Evolutionary conservation across 2,113 vertebrate species (phyloP).

Genomic region (Acrocephalus kingi): DNA sequence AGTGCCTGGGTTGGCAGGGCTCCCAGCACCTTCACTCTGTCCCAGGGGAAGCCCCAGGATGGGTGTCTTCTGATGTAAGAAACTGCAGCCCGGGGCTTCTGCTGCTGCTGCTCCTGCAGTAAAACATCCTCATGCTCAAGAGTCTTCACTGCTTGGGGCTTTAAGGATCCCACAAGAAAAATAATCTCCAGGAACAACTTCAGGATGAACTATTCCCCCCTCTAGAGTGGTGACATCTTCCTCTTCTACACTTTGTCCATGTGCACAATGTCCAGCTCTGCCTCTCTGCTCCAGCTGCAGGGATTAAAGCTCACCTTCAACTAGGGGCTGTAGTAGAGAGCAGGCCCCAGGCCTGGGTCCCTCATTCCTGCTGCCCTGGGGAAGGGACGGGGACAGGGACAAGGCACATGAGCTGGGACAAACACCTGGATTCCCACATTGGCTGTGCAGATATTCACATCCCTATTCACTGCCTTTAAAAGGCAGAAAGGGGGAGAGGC

Average conservation of each 20-base stretch:
- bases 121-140: neutral
- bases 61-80: neutral
- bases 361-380: neutral
- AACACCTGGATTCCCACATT: neutral
- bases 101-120: neutral
- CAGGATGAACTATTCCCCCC: neutral
- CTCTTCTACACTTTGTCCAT: neutral
- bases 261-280: neutral
- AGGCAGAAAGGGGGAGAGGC: neutral
- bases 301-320: neutral
- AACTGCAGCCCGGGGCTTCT: neutral
- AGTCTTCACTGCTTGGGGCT: neutral
- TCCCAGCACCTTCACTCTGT: fast-evolving
- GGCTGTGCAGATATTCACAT: neutral
- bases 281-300: neutral
- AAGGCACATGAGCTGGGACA: neutral
- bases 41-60: neutral
- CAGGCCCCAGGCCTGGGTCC: neutral
- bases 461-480: neutral
- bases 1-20: neutral
- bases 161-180: neutral
- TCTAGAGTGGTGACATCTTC: neutral
- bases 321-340: neutral
- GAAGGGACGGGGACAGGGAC: neutral
- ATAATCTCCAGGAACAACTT: neutral